Base-by-base conservation (phyloP, 2,888 invertebrate species). In the Lacanobia wlatinum region DNA sequence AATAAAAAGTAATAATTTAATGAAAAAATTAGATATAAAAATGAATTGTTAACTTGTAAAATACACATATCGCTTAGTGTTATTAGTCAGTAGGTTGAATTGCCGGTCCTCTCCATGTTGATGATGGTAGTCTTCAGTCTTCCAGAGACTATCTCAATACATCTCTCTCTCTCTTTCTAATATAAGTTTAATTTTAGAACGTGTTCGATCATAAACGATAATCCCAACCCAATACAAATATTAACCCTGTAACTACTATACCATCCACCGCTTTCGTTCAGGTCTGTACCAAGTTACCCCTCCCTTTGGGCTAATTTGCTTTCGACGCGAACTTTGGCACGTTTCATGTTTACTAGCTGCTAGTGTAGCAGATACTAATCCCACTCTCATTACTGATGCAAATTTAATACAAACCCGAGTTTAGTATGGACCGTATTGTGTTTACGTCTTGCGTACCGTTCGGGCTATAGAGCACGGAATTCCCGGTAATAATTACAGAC, bases 261-360 rank as follows among this genome's bases (percentile, higher is more conserved):
- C n/a, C 43, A 46, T 28, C 9, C 4, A 46, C 48, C 10, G 16
- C 55, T 63, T 48, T 56, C 67, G 8, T 63, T 56, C 23, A 23
- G 1, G 10, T 60, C 48, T 28, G 14, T 65, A 43, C 55, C 46
- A 48, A 34, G n/a, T 40, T 56, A 76, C 71, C 50, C 56, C 58
- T 76, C 76, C 75, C 78, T 46, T 62, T 71, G 71, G 76, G 63
- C 75, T 72, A 84, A 86, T 86, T 84, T 73, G 72, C 73, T 81
- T 73, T 78, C 79, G 58, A 71, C 72, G 75, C 53, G 64, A 84
- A 86, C 81, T 83, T 85, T 74, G 80, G 70, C 83, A 81, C 83
- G 81, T 83, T 65, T 53, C 58, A 63, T 82, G 76, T 82, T 84
- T 75, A 81, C 74, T 76, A 69, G 64, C 72, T 75, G 73, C 52